Evolutionary conservation across 1,140 invertebrate species (phyloP).

Genomic region (Mycetomoellerius zeteki): DNA sequence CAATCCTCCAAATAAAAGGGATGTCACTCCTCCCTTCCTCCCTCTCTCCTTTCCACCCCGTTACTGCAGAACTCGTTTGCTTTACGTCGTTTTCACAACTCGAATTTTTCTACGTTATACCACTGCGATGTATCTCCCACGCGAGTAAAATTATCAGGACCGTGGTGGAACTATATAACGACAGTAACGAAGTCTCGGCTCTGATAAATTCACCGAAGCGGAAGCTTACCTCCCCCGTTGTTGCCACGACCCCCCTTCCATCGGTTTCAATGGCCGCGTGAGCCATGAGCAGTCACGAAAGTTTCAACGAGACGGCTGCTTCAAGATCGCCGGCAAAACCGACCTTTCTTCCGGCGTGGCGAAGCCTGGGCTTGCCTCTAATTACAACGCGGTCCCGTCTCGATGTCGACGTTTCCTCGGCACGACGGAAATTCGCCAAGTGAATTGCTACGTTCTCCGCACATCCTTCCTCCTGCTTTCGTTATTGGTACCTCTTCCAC

Average conservation of each 20-base stretch:
- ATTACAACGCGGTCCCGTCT: conserved; percentile 70
- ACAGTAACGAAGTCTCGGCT: conserved; percentile 68
- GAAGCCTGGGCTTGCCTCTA: conserved; percentile 69
- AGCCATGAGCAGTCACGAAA: conserved; percentile 60
- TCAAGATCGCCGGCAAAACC: conserved; percentile 70
- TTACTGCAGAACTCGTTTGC: neutral
- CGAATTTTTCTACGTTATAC: conserved; percentile 29
- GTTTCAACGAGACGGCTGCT: conserved; percentile 63
- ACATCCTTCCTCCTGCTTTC: no score
- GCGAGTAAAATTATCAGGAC: conserved; percentile 45
- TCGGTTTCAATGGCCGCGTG: conserved; percentile 38
- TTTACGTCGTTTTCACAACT: conserved; percentile 20
- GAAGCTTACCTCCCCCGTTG: conserved; percentile 43
- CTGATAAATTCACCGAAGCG: conserved; percentile 72
- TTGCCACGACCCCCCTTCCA: neutral
- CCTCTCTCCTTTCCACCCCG: neutral
- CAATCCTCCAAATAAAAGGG: conserved; percentile 19
- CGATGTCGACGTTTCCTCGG: conserved; percentile 71
- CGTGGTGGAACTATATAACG: conserved; percentile 58
- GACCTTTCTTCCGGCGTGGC: conserved; percentile 70
- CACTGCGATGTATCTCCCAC: conserved; percentile 47
- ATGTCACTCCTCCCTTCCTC: neutral
- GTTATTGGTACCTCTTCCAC: conserved; percentile 4
- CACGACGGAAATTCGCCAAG: conserved; percentile 66
- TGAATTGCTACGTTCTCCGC: conserved; percentile 49